Evolutionary conservation across 2,888 invertebrate genomes (phyloP).

Genomic region (Caenorhabditis sp.): DNA sequence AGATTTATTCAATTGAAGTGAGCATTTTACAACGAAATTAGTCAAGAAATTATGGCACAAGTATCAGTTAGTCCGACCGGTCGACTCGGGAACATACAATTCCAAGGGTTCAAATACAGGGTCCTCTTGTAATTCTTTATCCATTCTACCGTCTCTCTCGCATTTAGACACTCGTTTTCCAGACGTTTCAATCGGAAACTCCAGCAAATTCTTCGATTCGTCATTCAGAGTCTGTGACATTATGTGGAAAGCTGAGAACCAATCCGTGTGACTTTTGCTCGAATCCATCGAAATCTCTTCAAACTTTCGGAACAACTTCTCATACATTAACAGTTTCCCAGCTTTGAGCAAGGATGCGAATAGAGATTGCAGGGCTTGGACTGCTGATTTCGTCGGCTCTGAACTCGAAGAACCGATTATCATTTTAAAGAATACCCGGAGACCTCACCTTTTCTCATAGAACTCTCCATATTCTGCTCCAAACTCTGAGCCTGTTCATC

Average conservation of each 20-base stretch:
- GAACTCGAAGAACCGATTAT: neutral
- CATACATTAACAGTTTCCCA: slow-evolving; percentile 27
- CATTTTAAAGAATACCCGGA: neutral
- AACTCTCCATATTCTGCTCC: neutral
- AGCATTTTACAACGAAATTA: neutral
- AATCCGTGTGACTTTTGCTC: slow-evolving; percentile 9
- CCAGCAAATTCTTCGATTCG: slow-evolving; percentile 7
- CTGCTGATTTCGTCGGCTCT: slow-evolving; percentile 19
- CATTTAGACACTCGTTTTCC: neutral
- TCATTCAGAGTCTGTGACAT: slow-evolving; percentile 16
- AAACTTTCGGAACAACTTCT: slow-evolving; percentile 16
- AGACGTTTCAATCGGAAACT: slow-evolving; percentile 13
- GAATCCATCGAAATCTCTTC: slow-evolving; percentile 12
- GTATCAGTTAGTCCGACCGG: neutral
- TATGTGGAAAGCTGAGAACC: slow-evolving; percentile 18
- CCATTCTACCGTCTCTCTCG: neutral
- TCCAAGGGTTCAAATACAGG: slow-evolving; percentile 11
- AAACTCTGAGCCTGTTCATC: neutral
- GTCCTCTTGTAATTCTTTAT: too few species aligned
- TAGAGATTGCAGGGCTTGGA: neutral
- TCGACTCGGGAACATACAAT: slow-evolving; percentile 17
- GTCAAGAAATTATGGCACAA: slow-evolving; percentile 13
- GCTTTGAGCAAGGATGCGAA: neutral
- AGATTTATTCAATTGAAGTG: neutral
- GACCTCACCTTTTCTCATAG: slow-evolving; percentile 9